Percentiles rank a stretch among this genome's conserved stretches.
These are phyloP conservation scores for Camponotus vicinus DNA, from an alignment of 1,140 invertebrate genomes.

Conservation along the genomic window DNA sequence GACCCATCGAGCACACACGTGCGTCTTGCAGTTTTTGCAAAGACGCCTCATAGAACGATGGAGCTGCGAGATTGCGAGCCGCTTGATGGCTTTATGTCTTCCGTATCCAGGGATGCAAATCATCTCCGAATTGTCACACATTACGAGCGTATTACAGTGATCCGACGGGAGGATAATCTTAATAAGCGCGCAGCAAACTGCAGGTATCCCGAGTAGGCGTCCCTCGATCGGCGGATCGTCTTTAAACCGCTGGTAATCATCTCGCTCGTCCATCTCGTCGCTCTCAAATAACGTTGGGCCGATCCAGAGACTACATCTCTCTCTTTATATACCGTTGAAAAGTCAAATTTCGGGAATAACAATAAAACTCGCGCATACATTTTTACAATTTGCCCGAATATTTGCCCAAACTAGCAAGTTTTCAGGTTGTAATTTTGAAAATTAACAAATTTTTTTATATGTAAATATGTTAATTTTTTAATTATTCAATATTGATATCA, in stretches of 20 bases:
- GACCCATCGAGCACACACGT: constrained; percentile 45
- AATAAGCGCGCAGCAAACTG: constrained; percentile 67
- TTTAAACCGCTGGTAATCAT: constrained; percentile 74
- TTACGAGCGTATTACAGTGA: constrained; percentile 75
- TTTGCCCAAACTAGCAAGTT: not conserved
- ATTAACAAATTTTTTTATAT: not conserved
- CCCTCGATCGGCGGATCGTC: constrained; percentile 78
- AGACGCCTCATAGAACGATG: constrained; percentile 52
- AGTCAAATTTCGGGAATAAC: not conserved
- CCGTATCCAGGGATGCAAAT: constrained; percentile 66
- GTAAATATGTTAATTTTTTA: constrained; percentile 10
- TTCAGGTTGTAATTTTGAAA: not conserved
- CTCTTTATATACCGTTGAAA: not conserved
- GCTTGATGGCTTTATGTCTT: constrained; percentile 64
- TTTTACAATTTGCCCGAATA: not conserved
- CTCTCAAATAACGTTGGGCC: constrained; percentile 42
- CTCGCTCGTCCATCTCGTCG: constrained; percentile 29
- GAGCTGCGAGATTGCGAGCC: constrained; percentile 21
- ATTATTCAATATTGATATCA: not conserved
- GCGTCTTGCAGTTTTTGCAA: constrained; percentile 45
- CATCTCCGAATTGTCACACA: constrained; percentile 73
- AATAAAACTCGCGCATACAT: not conserved
- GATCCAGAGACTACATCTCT: constrained; percentile 12
- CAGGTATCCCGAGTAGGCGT: constrained; percentile 69
- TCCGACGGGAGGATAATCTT: constrained; percentile 70